Evolutionary conservation across 2,113 vertebrate species (phyloP).

Genomic region (Bufo bufo): DNA sequence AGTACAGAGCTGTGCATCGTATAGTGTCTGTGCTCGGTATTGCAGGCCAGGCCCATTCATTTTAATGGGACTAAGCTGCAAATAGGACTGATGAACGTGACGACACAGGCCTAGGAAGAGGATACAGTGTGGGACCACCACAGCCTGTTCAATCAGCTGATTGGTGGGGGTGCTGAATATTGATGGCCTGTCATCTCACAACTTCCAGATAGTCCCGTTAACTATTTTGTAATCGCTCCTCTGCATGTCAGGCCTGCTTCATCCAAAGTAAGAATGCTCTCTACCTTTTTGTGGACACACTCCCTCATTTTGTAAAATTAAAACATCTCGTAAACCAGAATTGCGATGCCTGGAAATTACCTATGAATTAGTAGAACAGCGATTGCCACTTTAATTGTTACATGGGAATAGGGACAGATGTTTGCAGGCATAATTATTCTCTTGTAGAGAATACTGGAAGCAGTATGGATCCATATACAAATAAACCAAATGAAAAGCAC

Average conservation of each 20-base stretch:
- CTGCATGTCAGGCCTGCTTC: neutral
- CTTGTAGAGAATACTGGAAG: conserved; percentile 10
- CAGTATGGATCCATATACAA: neutral
- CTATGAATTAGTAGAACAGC: conserved; percentile 16
- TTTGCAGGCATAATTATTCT: conserved; percentile 15
- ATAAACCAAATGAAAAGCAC: neutral
- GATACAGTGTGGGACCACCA: too few relatives aligned
- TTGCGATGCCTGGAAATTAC: conserved; percentile 10
- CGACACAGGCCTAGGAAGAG: too few relatives aligned
- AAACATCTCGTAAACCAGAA: neutral
- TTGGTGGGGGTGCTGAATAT: too few relatives aligned
- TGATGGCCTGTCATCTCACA: too few relatives aligned
- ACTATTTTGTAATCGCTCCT: neutral
- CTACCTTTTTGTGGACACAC: neutral
- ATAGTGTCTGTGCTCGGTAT: too few relatives aligned
- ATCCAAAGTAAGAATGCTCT: neutral
- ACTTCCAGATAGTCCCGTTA: too few relatives aligned
- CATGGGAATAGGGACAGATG: conserved; percentile 30
- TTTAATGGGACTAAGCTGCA: too few relatives aligned
- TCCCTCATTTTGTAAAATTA: neutral
- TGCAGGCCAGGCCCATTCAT: too few relatives aligned
- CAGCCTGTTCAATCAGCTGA: too few relatives aligned
- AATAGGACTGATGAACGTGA: too few relatives aligned
- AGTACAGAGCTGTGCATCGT: too few relatives aligned
- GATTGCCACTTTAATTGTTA: conserved; percentile 26